phyloP scores from a whole-genome alignment of 2,888 invertebrate species.

The Drosophila mimica region DNA sequence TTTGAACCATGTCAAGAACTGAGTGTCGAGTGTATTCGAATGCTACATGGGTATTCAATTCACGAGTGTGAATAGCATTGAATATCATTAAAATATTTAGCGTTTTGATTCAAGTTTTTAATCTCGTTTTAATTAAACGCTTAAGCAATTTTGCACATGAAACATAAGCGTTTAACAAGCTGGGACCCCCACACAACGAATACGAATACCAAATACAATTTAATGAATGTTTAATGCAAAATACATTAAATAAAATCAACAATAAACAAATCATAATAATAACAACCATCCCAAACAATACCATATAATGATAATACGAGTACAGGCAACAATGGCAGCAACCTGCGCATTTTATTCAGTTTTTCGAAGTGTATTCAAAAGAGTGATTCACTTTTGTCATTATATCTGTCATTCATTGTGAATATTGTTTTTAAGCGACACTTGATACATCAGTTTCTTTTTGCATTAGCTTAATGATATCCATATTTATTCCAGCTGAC shows the following conservation, averaged over 20 bases:
- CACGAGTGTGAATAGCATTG: conserved; percentile 13
- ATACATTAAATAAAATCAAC: conserved; percentile 22
- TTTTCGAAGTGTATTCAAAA: background rate
- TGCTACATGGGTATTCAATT: conserved; percentile 4
- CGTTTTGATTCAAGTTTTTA: conserved; percentile 32
- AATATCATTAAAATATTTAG: background rate
- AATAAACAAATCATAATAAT: conserved; percentile 20
- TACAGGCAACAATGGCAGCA: conserved; percentile 22
- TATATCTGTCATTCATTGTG: background rate
- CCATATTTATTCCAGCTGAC: background rate
- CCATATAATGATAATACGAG: conserved; percentile 30
- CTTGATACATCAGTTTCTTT: background rate
- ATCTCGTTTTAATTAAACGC: conserved; percentile 42
- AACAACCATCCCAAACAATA: conserved; percentile 19
- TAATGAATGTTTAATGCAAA: conserved; percentile 52
- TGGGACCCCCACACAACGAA: conserved; percentile 21
- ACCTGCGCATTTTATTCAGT: conserved; percentile 44
- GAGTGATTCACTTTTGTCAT: background rate
- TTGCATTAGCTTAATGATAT: background rate
- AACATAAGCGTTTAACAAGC: conserved; percentile 12
- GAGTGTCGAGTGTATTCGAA: conserved; percentile 33
- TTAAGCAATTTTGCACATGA: conserved; percentile 17
- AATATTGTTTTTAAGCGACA: background rate
- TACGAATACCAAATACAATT: conserved; percentile 38
- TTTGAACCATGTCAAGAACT: conserved; percentile 69